Evolutionary conservation across 2,113 vertebrate species (phyloP), one percentile per base, ranked within the genome.

Genomic region (Zosterops japonicus): DNA sequence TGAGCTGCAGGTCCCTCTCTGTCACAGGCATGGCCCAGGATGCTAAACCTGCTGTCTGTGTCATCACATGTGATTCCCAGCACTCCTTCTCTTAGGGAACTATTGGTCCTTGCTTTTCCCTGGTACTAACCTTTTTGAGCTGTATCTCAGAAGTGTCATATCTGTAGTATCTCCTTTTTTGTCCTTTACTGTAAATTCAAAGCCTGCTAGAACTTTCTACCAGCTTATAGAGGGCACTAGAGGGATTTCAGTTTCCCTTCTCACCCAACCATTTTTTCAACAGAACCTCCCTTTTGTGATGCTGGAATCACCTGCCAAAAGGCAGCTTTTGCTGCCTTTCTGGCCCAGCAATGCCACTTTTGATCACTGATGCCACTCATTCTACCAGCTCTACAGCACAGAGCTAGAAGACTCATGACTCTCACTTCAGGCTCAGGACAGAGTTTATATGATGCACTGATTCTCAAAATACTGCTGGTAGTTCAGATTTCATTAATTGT

Each of bases 1-100:
- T 5, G 3, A 33, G 50, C 35, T 60, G 2, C 11, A 4, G 12
- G 21, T 14, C 9, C 22, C 1, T 6, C 22, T 19, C 6, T 55
- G 64, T 60, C 13, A 23, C 27, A 50, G 28, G 3, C 20, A 11
- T 25, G 36, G 41, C 33, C 35, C 41, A 29, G 49, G 28, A 77
- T 33, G 10, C 3, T 46, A 11, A 20, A 46, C 5, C 7, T 23
- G 23, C 35, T 60, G 35, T 10, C 14, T 22, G 1, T 49, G 25
- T 24, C 41, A 41, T n/a, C 53, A n/a, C 20, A 9, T 8, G 16
- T 33, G 14, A 23, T 8, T 65, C 20, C 27, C 27, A 47, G 25
- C 1, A 1, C 6, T 25, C 11, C 20, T 39, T 70, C n/a, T 11
- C 9, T 52, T 33, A 23, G 13, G 17, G 9, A 69, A 6, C 25